Evolutionary conservation across 1,140 invertebrate species (phyloP).

Genomic region (Calycopis cecrops): DNA sequence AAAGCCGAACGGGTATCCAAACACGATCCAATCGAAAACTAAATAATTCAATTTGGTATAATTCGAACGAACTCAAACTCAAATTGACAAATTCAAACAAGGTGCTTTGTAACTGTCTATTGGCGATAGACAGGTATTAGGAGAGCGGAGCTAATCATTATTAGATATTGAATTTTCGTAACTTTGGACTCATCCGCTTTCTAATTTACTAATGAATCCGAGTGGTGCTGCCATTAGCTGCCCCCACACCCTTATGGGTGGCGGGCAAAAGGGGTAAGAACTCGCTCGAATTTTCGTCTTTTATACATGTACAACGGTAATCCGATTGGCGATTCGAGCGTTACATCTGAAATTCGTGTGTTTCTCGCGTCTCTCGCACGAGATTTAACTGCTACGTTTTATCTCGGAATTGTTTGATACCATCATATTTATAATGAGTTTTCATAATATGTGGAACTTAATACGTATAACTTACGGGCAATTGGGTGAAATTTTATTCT

Average conservation of each 20-base stretch:
- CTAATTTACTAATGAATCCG: slow-evolving; percentile 76
- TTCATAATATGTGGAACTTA: neutral
- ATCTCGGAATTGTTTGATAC: slow-evolving; percentile 34
- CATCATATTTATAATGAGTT: neutral
- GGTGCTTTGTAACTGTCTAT: slow-evolving; percentile 38
- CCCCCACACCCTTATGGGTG: slow-evolving; percentile 33
- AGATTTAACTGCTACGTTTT: slow-evolving; percentile 40
- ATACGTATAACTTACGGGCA: too few relatives aligned
- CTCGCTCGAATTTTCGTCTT: slow-evolving; percentile 64
- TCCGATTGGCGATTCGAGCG: slow-evolving; percentile 65
- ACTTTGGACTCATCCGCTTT: slow-evolving; percentile 75
- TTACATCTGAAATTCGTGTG: slow-evolving; percentile 64
- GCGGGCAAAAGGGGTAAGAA: slow-evolving; percentile 57
- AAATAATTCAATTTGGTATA: slow-evolving; percentile 66
- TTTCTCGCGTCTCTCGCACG: slow-evolving; percentile 51
- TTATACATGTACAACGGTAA: slow-evolving; percentile 69
- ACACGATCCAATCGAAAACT: slow-evolving; percentile 64
- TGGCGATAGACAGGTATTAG: slow-evolving; percentile 63
- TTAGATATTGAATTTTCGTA: slow-evolving; percentile 76
- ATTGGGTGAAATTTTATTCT: too few relatives aligned
- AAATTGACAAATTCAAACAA: slow-evolving; percentile 63
- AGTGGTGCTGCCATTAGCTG: slow-evolving; percentile 66
- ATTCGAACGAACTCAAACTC: slow-evolving; percentile 53
- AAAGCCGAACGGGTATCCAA: slow-evolving; percentile 45
- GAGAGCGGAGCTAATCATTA: slow-evolving; percentile 68